Evolutionary conservation across 2,888 invertebrate species (phyloP).

Genomic region (Epinotia ramella): DNA sequence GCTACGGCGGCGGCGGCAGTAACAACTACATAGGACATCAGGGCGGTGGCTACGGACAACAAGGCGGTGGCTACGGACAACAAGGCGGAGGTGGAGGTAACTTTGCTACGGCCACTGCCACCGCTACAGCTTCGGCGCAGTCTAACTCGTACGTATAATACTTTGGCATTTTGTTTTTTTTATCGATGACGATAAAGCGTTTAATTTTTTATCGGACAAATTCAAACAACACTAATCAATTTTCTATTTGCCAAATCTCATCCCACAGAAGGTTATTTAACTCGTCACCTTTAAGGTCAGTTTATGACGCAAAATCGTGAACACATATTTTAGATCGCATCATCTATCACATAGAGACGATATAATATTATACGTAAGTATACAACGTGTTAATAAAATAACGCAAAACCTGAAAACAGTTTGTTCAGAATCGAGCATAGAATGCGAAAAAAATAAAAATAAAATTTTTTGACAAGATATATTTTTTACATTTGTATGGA

Average conservation of each 20-base stretch:
- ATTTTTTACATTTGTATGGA: no score
- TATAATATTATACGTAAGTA: not conserved
- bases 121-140: slow-evolving; percentile 57
- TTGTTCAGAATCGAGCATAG: no score
- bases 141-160: slow-evolving; percentile 48
- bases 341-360: not conserved
- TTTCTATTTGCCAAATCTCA: no score
- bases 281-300: no score
- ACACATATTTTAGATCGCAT: not conserved
- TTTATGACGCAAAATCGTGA: not conserved
- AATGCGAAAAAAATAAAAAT: no score
- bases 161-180: not conserved
- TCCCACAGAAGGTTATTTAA: no score
- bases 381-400: no score
- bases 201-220: not conserved
- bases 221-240: not conserved
- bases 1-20: not conserved
- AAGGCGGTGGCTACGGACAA: slow-evolving; percentile 10
- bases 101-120: slow-evolving; percentile 58
- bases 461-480: no score
- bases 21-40: no score
- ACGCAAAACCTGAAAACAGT: no score
- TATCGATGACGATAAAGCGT: not conserved
- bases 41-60: slow-evolving; percentile 20
- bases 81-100: slow-evolving; percentile 43